Conservation (phyloP, 2,888 invertebrate genomes). For the Synanthedon andrenaeformis region DNA sequence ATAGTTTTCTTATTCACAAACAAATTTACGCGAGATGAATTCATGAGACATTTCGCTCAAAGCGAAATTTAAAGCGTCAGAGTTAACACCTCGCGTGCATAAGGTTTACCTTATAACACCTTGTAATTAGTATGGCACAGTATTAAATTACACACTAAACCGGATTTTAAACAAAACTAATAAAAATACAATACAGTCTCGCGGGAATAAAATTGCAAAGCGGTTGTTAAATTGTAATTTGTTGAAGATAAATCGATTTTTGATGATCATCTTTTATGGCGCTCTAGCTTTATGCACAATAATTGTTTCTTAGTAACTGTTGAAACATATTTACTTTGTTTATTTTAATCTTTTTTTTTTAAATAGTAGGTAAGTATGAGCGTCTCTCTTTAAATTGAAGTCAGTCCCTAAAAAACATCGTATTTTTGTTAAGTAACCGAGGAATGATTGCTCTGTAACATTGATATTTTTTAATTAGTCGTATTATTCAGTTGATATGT, state of each 20-base stretch:
- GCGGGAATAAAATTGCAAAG: conserved; percentile 3
- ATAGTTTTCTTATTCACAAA: too few relatives aligned
- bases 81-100: not conserved
- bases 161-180: not conserved
- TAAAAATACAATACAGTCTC: not conserved
- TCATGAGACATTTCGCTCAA: too few relatives aligned
- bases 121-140: not conserved
- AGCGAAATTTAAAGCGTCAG: too few relatives aligned
- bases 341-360: too few relatives aligned
- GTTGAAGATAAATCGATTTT: conserved; percentile 55
- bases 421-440: too few relatives aligned
- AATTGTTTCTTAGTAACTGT: not conserved
- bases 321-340: not conserved
- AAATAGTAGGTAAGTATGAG: too few relatives aligned
- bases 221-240: conserved; percentile 54
- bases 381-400: too few relatives aligned
- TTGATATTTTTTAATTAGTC: too few relatives aligned
- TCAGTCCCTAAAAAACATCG: too few relatives aligned
- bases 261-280: conserved; percentile 27
- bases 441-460: too few relatives aligned
- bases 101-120: not conserved
- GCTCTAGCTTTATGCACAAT: not conserved
- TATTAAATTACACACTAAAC: not conserved
- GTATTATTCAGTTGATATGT: too few relatives aligned
- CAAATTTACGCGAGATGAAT: too few relatives aligned